phyloP scores from a whole-genome alignment of 23 tunicate genomes.

The Trididemnum nubilum region DNA sequence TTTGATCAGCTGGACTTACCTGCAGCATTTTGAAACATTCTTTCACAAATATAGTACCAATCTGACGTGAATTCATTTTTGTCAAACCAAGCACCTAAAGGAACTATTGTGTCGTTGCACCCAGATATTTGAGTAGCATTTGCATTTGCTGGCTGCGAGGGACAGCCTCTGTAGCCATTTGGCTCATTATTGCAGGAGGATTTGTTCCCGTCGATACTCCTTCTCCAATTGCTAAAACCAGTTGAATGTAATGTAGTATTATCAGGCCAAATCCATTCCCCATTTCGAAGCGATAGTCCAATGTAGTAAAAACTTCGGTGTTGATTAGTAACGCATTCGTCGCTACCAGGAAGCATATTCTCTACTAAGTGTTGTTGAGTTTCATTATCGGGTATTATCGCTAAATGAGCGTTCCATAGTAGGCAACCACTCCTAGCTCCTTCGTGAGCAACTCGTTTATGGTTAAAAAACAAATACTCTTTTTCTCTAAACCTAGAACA shows the following conservation, averaged over 20 bases:
- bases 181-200: constrained; percentile 22
- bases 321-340: too few species aligned
- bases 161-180: constrained; percentile 24
- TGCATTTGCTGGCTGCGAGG: neutral
- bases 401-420: constrained; percentile 6
- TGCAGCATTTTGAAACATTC: neutral
- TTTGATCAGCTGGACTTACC: too few species aligned
- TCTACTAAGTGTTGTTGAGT: constrained; percentile 31
- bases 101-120: neutral
- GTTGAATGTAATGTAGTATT: neutral
- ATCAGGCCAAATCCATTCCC: constrained; percentile 35
- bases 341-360: neutral
- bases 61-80: constrained; percentile 1
- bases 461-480: constrained; percentile 25
- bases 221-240: constrained; percentile 25
- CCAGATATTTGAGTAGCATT: constrained; percentile 28
- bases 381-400: constrained; percentile 14
- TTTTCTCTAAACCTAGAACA: neutral
- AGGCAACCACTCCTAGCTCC: neutral
- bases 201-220: neutral
- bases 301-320: constrained; percentile 18
- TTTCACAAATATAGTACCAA: constrained; percentile 40
- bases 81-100: constrained; percentile 35
- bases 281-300: neutral
- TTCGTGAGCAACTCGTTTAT: neutral